Percentiles rank a stretch among this genome's conserved stretches.
These are phyloP conservation scores for Ptychadena robeensis DNA, from an alignment of 2,797 vertebrate species.

Conservation along the genomic window DNA sequence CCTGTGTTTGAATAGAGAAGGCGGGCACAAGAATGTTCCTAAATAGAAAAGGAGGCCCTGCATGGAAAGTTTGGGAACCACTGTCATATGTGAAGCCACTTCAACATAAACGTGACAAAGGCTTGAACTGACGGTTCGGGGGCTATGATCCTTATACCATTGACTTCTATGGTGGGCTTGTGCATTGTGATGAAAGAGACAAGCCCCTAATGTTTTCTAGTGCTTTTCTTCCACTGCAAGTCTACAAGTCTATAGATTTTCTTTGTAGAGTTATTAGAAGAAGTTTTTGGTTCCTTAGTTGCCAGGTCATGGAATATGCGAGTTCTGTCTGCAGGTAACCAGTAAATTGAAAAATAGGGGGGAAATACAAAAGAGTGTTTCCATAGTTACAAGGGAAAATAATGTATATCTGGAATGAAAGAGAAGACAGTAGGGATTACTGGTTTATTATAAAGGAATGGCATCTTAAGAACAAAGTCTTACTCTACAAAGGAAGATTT, in stretches of 20 bases:
- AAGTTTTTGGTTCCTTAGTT: background rate
- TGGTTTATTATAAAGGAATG: constrained; percentile 38
- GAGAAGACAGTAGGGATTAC: constrained; percentile 57
- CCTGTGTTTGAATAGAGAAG: no score
- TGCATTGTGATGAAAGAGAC: no score
- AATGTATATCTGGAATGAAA: constrained; percentile 47
- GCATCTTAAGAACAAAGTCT: constrained; percentile 56
- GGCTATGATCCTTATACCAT: no score
- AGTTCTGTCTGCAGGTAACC: constrained; percentile 32
- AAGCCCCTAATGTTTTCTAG: no score
- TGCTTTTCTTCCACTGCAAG: no score
- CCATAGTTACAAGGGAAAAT: constrained; percentile 42
- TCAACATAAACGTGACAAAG: no score
- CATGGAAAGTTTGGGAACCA: no score
- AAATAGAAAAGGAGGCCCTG: no score
- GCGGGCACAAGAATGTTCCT: no score
- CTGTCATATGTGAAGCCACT: no score
- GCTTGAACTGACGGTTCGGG: no score
- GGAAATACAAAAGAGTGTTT: constrained; percentile 36
- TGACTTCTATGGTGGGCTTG: no score
- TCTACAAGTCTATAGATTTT: background rate
- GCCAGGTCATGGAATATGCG: constrained; percentile 3
- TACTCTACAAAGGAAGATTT: constrained; percentile 57
- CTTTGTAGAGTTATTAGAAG: background rate
- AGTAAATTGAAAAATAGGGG: constrained; percentile 15